Base-by-base conservation (phyloP, 2,113 vertebrate species). In the Sterrhoptilus dennistouni region DNA sequence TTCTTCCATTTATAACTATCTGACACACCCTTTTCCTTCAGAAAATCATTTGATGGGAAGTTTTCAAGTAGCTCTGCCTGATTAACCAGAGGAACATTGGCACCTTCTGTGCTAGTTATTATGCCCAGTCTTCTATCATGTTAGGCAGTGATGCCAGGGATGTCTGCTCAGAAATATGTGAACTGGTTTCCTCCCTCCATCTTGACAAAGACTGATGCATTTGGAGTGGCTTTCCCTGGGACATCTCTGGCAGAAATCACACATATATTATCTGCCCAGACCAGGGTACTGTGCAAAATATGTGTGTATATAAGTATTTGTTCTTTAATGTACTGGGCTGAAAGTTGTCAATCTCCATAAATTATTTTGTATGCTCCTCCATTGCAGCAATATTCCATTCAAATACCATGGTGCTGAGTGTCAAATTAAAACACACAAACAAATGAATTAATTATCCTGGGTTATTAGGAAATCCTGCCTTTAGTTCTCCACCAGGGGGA, bases 51-150 rank as follows among this genome's bases (percentile, higher is more conserved):
- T 78, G 70, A 74, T 78, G 25, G 47, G 64, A 86, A 70, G 81
- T 83, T 56, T 87, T 93, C 47, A 90, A 50, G 47, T 33, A 88
- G 31, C 5, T 83, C 50, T 93, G 35, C 19, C 42, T 60, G 38
- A 31, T 65, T 92, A 83, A 80, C 33, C 45, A 94, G 56, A 91
- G 31, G 61, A 94, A 64, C 40, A 68, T 3, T 59, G 65, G 31
- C 52, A 70, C 77, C 61, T 95, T 89, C 83, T 92, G 65, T 87
- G 77, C 38, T 57, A 90, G 36, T 86, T 95, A 78, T n/a, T 89
- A 52, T 64, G 61, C 56, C 49, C 47, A 57, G 42, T 60, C n/a
- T 93, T 92, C 61, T 84, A 70, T 72, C 31, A 59, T 9, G 82
- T 78, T n/a, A 91, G 53, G 49, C 3, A 20, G 40, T 8, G 60